These are phyloP conservation scores for Cecidostiba fungosa DNA, from an alignment of 2,888 invertebrate genomes.

Conservation along the genomic window DNA sequence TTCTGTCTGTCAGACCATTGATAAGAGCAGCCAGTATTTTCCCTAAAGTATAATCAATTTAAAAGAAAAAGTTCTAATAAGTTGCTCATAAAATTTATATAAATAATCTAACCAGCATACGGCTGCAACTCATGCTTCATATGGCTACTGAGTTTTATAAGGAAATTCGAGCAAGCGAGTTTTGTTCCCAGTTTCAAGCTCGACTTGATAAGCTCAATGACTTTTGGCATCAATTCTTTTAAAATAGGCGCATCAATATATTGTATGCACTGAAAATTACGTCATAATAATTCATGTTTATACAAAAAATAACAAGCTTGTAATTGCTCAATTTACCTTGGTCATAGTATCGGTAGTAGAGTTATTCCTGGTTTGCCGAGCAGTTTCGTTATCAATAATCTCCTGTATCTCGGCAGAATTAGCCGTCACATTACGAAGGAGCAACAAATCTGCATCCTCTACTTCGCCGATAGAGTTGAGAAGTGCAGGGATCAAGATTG, in stretches of 20 bases:
- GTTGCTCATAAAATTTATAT: constrained; percentile 25
- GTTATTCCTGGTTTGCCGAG: constrained; percentile 91
- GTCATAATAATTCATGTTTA: constrained; percentile 16
- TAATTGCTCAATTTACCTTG: constrained; percentile 82
- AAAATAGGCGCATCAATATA: constrained; percentile 89
- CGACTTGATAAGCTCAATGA: constrained; percentile 90
- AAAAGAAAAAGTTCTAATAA: neutral
- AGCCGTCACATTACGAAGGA: constrained; percentile 84
- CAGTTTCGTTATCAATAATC: constrained; percentile 89
- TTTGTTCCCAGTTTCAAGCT: constrained; percentile 92
- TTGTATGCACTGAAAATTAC: constrained; percentile 82
- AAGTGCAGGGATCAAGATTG: constrained; percentile 90
- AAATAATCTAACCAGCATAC: constrained; percentile 80
- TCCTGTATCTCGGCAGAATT: constrained; percentile 89
- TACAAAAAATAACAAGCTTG: constrained; percentile 19
- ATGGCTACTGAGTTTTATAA: constrained; percentile 84
- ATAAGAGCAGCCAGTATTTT: constrained; percentile 86
- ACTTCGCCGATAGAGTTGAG: constrained; percentile 93
- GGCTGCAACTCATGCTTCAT: constrained; percentile 82
- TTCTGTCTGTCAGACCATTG: constrained; percentile 91
- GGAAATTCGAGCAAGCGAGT: constrained; percentile 90
- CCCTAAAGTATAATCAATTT: constrained; percentile 75
- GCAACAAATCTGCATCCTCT: constrained; percentile 86
- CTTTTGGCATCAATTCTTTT: constrained; percentile 89
- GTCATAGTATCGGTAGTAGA: constrained; percentile 94